Evolutionary conservation across 2,113 vertebrate genomes (phyloP), one percentile per base, ranked within the genome.

Genomic region (Cettia cetti): DNA sequence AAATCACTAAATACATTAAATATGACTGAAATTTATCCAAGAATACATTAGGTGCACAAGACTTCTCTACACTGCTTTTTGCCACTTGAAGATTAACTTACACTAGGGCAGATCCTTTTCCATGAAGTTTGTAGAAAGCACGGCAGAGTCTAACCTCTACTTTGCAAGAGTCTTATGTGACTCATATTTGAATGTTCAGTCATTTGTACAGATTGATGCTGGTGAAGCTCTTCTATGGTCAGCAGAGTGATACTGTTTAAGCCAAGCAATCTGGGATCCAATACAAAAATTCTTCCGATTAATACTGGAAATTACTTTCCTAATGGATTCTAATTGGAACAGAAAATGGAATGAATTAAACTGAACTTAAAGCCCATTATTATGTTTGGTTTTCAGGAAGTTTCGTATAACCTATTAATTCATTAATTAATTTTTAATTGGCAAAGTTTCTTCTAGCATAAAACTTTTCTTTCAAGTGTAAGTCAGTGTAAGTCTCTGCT

Each of bases 361-460:
- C 23, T 74, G 26, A 90, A 63, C 39, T 60, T 76, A 92, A 87
- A 68, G 33, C 20, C 44, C 26, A 68, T 59, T 77, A 94, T 56
- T 82, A 90, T 71, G 10, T 71, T 84, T 93, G 24, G 27, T 45
- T 82, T 92, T 82, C 42, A 91, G 16, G 44, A 83, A 87, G 56
- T 78, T 86, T 88, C 5, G 5, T 56, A 65, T 88, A 74, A 37
- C 18, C 45, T 76, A 81, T 87, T 92, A 92, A 85, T 77, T 90
- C 76, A 93, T 78, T 80, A 82, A 93, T 81, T 81, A 52, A 10
- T 86, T 89, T 94, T 79, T 89, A 94, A 89, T 91, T 89, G 83
- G 35, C 26, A 90, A 69, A 69, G 40, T 50, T 92, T 96, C 40
- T 16, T 95, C 66, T 90, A 90, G 20, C 18, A 72, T 37, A 49